Conservation (phyloP, 1,140 invertebrate genomes). For the Colletes gigas region DNA sequence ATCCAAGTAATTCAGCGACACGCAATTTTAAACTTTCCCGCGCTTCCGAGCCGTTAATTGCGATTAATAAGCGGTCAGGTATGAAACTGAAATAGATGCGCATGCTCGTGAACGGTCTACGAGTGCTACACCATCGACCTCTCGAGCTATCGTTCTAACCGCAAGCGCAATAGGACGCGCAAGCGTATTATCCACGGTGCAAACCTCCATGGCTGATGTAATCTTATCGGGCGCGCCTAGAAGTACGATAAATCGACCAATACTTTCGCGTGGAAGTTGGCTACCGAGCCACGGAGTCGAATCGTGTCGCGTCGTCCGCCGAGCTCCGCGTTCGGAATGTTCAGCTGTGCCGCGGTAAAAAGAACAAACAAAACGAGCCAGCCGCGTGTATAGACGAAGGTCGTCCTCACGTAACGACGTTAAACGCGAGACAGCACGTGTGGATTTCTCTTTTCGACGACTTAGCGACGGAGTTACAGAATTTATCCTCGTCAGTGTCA, state of each 20-base stretch:
- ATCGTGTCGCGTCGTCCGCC: neutral
- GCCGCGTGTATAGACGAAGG: neutral
- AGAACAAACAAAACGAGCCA: neutral
- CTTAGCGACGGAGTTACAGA: neutral
- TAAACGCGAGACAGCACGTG: neutral
- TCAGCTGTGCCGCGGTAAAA: too few relatives aligned
- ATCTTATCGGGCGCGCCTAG: conserved; percentile 1
- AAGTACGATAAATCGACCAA: neutral
- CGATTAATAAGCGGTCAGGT: too few relatives aligned
- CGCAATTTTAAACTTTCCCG: too few relatives aligned
- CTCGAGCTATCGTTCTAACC: neutral
- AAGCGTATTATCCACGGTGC: conserved; percentile 5
- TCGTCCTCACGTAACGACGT: neutral
- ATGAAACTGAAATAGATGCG: neutral
- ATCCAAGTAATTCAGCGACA: too few relatives aligned
- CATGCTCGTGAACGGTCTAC: neutral
- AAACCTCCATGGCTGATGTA: neutral
- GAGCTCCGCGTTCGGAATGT: neutral
- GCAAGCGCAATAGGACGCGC: neutral
- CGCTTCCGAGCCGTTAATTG: too few relatives aligned
- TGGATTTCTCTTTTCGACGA: conserved; percentile 16
- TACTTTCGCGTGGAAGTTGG: neutral
- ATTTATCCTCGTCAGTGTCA: conserved; percentile 20
- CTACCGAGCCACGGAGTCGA: too few relatives aligned
- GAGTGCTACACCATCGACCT: conserved; percentile 22